Base-by-base conservation (phyloP, 2,888 invertebrate genomes). In the Hermaeophaga mercurialis region DNA sequence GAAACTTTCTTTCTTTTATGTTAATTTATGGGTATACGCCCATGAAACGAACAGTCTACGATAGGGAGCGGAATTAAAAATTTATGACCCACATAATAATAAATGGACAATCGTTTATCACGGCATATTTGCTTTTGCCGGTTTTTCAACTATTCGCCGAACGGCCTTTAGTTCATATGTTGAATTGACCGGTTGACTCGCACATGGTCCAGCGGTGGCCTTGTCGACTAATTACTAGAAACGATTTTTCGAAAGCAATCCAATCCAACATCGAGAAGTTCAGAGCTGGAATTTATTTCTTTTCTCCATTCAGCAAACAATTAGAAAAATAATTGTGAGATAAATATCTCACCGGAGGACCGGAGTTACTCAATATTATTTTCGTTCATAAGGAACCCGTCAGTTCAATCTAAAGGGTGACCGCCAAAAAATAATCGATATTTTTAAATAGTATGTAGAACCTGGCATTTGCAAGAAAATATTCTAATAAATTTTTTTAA, bases 81-180 rank as follows among this genome's bases (percentile, higher is more conserved):
- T 46, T 49, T 56, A 56, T 39, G 45, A 56, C 56, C 56, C 56
- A 56, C 56, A 55, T 49, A 43, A 49, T 50, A 56, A 36, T 38
- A 31, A 52, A 15, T 33, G 33, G 48, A 19, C 38, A 46, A 43
- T 48, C 54, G 44, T 58, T 48, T 58, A 58, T 54, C 57, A 53
- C 53, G 15, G 46, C 43, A 54, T 58, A 54, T 58, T 58, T 36
- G 17, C 36, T 58, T 58, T 58, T 36, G 17, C 36, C 12, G 54
- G 44, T 47, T 53, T 58, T 58, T 54, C 57, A 58, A 58, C 48
- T 58, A 58, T 49, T 17, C 38, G 18, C 1, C 43, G 19, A 48
- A 38, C 41, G 56, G 41, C 56, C 56, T 56, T 52, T 52, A 22
- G 33, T 17, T 36, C 38, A 8, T 36, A 12, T 36, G 36, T 9